Evolutionary conservation across 2,797 vertebrate genomes (phyloP).

Genomic region (Hyperoplus lanceolatus): DNA sequence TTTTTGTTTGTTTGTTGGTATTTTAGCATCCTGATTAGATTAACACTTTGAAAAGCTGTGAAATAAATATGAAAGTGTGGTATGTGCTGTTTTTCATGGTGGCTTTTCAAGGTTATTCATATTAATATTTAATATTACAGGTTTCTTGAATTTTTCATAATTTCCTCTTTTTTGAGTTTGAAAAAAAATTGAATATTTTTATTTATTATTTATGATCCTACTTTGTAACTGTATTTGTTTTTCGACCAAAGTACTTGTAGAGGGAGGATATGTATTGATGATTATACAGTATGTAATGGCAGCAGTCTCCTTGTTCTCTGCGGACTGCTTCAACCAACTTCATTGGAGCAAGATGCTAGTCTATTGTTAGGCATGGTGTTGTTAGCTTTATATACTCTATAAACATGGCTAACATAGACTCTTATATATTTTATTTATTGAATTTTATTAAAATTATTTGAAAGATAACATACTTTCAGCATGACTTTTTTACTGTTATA

Average conservation of each 20-base stretch:
- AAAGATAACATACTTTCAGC: no score
- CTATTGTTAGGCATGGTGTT: slow-evolving; percentile 6
- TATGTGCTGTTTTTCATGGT: background rate
- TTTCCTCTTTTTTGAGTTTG: background rate
- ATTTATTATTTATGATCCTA: background rate
- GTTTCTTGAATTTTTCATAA: background rate
- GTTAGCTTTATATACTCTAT: background rate
- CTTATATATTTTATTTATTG: background rate
- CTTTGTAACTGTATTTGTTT: background rate
- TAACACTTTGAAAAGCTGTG: background rate
- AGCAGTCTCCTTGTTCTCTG: background rate
- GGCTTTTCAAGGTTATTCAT: background rate
- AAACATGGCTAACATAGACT: background rate
- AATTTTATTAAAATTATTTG: background rate
- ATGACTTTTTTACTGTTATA: background rate
- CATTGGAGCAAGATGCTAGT: slow-evolving; percentile 26
- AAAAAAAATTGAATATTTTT: no score
- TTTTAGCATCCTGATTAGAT: background rate
- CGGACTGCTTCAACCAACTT: slow-evolving; percentile 7
- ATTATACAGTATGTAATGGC: background rate
- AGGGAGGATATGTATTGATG: background rate
- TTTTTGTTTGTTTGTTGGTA: slow-evolving; percentile 6
- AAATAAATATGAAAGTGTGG: background rate
- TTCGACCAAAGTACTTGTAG: background rate
- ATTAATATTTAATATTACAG: background rate